Base-by-base conservation (phyloP, 2,113 vertebrate genomes). In the Sarotherodon lohbergeri region DNA sequence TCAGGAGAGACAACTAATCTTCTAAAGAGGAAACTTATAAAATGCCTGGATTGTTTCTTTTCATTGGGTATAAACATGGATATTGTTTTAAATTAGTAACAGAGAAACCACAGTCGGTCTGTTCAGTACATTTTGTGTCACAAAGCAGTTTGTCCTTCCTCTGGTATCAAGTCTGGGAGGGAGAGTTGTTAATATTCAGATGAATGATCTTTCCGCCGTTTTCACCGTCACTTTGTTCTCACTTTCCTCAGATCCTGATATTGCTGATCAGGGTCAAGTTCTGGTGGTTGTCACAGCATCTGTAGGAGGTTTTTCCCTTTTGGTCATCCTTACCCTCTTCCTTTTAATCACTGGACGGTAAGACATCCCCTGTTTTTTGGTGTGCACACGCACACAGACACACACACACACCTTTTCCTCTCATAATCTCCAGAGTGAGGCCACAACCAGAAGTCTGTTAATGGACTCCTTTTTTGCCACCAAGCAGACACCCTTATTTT, bases 291-390 rank as follows among this genome's bases (percentile, higher is more conserved):
- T 98, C 90, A 99, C 98, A 0, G 98, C 98, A 0, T 97, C 98
- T 4, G 98, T 99, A 8, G 98, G 98, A 34, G 98, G 98, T 89
- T 99, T 99, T 95, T 98, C 98, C 29, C 97, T 99, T 16, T 92
- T 99, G 16, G 96, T 99, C 94, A 99, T 99, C 92, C 98, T 99
- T 39, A 99, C 98, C 19, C 96, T 99, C 82, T 99, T 99, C 96
- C 98, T 99, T 93, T 96, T 99, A 83, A 99, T 99, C 95, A 99
- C 98, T 48, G 98, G 98, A 81, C 97, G 98, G 98, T 99, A 97
- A 97, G 90, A 85, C 7, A 17, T 48, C 14, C 11, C 12, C 36
- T 54, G 7, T 39, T 71, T 80, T 32, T 36, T n/a, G 12, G 24
- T 76, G 41, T 9, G 59, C 66, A 16, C 66, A 71, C 22, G 5